Evolutionary conservation across 2,113 vertebrate genomes (phyloP).

Genomic region (Ictidomys tridecemlineatus): DNA sequence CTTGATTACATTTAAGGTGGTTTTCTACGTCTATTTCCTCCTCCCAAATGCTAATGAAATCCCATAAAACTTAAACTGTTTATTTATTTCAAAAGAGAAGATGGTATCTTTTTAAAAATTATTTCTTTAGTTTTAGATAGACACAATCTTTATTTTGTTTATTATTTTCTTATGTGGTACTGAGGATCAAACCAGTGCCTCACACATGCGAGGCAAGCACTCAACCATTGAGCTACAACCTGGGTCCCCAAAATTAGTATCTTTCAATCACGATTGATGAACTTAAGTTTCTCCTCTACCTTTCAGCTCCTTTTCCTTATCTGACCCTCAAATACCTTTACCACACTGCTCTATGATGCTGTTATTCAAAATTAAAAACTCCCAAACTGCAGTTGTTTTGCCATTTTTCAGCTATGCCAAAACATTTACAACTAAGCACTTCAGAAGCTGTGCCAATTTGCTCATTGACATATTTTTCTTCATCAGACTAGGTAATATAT

Average conservation of each 20-base stretch:
- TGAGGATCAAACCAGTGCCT: too few relatives aligned
- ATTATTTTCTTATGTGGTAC: too few relatives aligned
- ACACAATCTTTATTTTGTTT: too few relatives aligned
- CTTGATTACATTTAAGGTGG: background rate
- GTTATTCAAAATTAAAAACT: background rate
- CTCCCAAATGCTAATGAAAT: background rate
- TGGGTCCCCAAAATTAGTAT: background rate
- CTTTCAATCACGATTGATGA: background rate
- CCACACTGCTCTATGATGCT: background rate
- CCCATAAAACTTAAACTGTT: background rate
- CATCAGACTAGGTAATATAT: background rate
- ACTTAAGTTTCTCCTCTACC: background rate
- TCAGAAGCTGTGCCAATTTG: conserved; percentile 43
- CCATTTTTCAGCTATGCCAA: background rate
- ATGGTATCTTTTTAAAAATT: background rate
- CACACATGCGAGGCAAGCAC: too few relatives aligned
- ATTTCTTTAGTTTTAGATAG: too few relatives aligned
- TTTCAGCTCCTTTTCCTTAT: background rate
- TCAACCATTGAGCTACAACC: too few relatives aligned
- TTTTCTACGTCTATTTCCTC: background rate
- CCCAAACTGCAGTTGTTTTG: background rate
- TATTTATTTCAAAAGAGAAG: conserved; percentile 8
- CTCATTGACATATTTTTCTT: conserved; percentile 44
- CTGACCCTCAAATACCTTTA: background rate
- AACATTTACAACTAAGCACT: background rate